Evolutionary conservation across 2,113 vertebrate genomes (phyloP), one percentile per base, ranked within the genome.

Genomic region (Platichthys stellatus): DNA sequence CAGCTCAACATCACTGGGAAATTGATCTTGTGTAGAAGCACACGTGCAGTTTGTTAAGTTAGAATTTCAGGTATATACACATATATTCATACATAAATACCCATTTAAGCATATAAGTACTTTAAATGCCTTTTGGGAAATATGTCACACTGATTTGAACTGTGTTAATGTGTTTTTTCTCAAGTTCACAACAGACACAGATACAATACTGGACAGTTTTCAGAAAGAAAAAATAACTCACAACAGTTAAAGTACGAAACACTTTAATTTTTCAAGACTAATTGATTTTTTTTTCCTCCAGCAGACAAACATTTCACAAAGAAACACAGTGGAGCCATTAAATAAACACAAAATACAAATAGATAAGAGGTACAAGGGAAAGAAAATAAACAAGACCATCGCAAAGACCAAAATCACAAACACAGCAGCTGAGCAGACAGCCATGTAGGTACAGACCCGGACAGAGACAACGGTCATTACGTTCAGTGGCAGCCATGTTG

Each of bases 201-300:
- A 66, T 14, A 35, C 26, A 28, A 3, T 53, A 51, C 40, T 40
- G 3, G 17, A 40, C 9, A 12, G 3, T n/a, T 38, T 23, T 68
- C 10, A 74, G 51, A 79, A 40, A 18, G 13, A 35, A 2, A 7
- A 10, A 23, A 18, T 66, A 1, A 53, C 21, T 64, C 14, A 72
- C 23, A 72, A 13, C 5, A 11, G n/a, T 62, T 81, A 58, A 24
- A 80, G 47, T 81, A 88, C 69, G 85, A 74, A 81, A 83, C 65
- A 87, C 81, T 90, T 91, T 89, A 88, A 84, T 90, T 86, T 67
- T 87, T 65, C 65, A 78, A 83, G 45, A 82, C 71, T 47, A 69
- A 73, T 38, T 45, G 63, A 49, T 63, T 28, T 78, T 58, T 65
- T 71, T 82, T 77, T 0, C 9, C 51, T 71, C 71, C 54, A 79